Percentiles rank a stretch among this genome's conserved stretches.
phyloP scores from a whole-genome alignment of 2,888 invertebrate species.

The Stomorhina lunata region DNA sequence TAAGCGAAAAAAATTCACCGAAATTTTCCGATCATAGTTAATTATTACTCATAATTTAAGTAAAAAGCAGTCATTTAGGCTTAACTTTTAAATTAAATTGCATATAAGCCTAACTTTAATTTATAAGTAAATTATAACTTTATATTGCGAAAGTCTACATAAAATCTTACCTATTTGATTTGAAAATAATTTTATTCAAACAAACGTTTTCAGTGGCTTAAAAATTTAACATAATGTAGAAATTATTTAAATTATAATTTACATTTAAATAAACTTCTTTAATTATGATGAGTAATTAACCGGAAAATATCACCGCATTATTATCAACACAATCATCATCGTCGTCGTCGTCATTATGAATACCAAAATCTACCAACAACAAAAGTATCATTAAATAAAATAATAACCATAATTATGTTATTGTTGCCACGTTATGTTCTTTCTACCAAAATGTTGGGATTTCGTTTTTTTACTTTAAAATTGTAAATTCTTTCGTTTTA shows the following conservation, averaged over 20 bases:
- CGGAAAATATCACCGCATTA: conserved; percentile 37
- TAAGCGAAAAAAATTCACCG: too few species aligned
- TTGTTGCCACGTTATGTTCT: conserved; percentile 18
- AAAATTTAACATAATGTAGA: too few species aligned
- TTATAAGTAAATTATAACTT: too few species aligned
- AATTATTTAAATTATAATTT: background rate
- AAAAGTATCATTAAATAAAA: conserved; percentile 42
- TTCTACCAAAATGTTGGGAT: background rate
- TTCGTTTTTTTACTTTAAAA: background rate
- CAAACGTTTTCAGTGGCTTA: too few species aligned
- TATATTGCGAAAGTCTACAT: too few species aligned
- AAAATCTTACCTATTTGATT: too few species aligned
- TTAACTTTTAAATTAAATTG: too few species aligned
- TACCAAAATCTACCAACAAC: background rate
- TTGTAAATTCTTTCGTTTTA: background rate
- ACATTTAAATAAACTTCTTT: background rate
- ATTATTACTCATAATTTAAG: too few species aligned
- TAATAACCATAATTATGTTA: conserved; percentile 46
- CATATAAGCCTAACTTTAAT: too few species aligned
- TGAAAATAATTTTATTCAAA: too few species aligned
- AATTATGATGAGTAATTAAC: conserved; percentile 37
- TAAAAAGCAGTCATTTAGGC: too few species aligned
- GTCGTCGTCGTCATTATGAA: background rate
- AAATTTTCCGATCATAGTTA: too few species aligned
- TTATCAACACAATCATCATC: background rate